Base-by-base conservation (phyloP, 2,888 invertebrate genomes). In the Hirtodrosophila confusa region DNA sequence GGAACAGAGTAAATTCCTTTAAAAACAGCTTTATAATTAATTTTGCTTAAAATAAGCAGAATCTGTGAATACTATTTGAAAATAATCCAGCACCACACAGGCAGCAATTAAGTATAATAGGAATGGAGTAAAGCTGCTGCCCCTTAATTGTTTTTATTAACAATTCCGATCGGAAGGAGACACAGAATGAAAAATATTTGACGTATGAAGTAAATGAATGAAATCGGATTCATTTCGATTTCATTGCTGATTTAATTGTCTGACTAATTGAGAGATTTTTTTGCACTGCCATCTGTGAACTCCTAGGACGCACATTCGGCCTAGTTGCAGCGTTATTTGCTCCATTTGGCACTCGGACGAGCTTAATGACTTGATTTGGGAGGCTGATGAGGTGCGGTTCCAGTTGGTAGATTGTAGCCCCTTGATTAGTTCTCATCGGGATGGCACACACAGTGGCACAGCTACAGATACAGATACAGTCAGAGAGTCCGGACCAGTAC, bases 191-290 rank as follows among this genome's bases (percentile, higher is more conserved):
- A 31, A 76, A 51, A 44, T 66, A 78, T 72, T 70, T 67, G 51
- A 56, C 43, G 64, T 65, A 60, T 63, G 69, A 48, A 58, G 49
- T 69, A 73, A 70, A 65, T 66, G 71, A 70, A 75, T 80, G 78
- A 53, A 78, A 69, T 67, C 70, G 70, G 57, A 77, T 78, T 76
- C 69, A 71, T 68, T 78, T 87, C 54, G 75, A 68, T 79, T 85
- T 74, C 88, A 85, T 89, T 86, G 80, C 89, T 89, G 90, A 90
- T 90, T 90, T 90, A 91, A 90, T 90, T 90, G 91, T 89, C 90
- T 89, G 89, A 91, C 90, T 90, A 90, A 90, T 90, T 90, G 90
- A 90, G 90, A 90, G 90, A 90, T 90, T 90, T 90, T 86, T 80
- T 78, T 76, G 48, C 55, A 47, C 39, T 41, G 54, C 40, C 76